Conservation (phyloP, 2,797 vertebrate genomes). For the Anguilla pacifica region DNA sequence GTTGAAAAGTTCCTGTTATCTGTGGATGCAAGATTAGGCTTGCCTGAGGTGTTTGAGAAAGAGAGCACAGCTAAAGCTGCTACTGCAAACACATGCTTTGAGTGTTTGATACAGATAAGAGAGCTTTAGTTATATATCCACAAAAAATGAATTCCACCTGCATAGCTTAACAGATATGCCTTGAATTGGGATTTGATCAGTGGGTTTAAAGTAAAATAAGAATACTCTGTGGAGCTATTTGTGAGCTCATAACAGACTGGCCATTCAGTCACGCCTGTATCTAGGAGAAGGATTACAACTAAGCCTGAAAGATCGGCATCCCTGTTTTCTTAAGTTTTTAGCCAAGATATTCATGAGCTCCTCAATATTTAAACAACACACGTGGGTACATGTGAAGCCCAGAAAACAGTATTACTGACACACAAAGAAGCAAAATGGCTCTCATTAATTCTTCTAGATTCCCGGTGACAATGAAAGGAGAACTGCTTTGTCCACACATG, state of each 20-base stretch:
- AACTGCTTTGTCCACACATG: not conserved
- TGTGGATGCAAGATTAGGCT: conserved; percentile 76
- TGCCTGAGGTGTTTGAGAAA: conserved; percentile 78
- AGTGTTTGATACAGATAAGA: conserved; percentile 87
- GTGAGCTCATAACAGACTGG: conserved; percentile 79
- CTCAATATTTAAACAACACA: conserved; percentile 23
- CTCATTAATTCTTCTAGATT: not conserved
- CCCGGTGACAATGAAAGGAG: not conserved
- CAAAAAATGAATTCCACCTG: conserved; percentile 69
- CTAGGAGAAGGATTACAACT: conserved; percentile 78
- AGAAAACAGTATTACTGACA: not conserved
- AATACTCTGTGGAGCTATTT: conserved; percentile 73
- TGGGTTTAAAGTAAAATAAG: conserved; percentile 80
- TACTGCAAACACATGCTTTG: conserved; percentile 76
- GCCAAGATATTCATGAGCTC: conserved; percentile 66
- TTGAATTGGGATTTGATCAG: conserved; percentile 84
- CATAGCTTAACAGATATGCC: conserved; percentile 80
- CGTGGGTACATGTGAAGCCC: not conserved
- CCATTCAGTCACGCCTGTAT: conserved; percentile 77
- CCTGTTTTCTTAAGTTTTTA: conserved; percentile 74
- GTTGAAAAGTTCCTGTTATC: conserved; percentile 76
- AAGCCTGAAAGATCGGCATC: conserved; percentile 78
- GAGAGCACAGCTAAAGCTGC: conserved; percentile 79
- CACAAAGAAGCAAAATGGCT: not conserved
- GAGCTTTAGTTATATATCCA: conserved; percentile 80